These are phyloP conservation scores for Notolabrus celidotus DNA, from an alignment of 2,797 vertebrate species.

Conservation along the genomic window DNA sequence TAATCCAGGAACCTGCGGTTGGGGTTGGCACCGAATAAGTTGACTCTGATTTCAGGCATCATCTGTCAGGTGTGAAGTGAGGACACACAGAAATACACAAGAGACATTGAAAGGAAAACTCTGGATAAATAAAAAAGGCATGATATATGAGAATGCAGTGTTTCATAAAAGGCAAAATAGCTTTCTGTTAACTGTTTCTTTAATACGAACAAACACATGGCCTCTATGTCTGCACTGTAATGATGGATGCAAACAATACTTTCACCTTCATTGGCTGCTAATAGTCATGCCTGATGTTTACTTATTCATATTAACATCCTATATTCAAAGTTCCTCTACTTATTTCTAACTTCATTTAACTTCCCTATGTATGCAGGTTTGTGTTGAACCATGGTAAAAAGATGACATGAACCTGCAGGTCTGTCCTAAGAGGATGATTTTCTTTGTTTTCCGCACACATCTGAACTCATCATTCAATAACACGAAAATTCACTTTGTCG, in stretches of 20 bases:
- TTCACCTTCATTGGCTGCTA: neutral
- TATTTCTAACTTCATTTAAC: neutral
- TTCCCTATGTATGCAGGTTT: neutral
- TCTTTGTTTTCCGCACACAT: too few species aligned
- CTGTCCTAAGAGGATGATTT: too few species aligned
- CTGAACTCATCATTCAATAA: too few species aligned
- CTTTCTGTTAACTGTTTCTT: neutral
- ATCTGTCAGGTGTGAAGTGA: conserved; percentile 82
- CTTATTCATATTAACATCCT: neutral
- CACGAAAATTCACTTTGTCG: too few species aligned
- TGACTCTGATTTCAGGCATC: conserved; percentile 95
- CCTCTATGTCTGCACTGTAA: neutral
- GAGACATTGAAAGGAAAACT: neutral
- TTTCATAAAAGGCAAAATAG: too few species aligned
- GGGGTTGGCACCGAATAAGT: conserved; percentile 92
- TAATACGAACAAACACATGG: neutral
- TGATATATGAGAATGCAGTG: neutral
- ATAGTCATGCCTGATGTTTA: neutral
- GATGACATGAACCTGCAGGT: neutral
- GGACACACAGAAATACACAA: neutral
- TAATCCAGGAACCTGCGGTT: conserved; percentile 96
- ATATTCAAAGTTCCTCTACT: neutral
- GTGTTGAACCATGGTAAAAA: neutral
- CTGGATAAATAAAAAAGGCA: neutral
- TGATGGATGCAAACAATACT: neutral